Percentiles rank a stretch among this genome's conserved stretches.
Evolutionary conservation across 2,797 vertebrate species (phyloP).

Genomic region (Onychomys arenicola): DNA sequence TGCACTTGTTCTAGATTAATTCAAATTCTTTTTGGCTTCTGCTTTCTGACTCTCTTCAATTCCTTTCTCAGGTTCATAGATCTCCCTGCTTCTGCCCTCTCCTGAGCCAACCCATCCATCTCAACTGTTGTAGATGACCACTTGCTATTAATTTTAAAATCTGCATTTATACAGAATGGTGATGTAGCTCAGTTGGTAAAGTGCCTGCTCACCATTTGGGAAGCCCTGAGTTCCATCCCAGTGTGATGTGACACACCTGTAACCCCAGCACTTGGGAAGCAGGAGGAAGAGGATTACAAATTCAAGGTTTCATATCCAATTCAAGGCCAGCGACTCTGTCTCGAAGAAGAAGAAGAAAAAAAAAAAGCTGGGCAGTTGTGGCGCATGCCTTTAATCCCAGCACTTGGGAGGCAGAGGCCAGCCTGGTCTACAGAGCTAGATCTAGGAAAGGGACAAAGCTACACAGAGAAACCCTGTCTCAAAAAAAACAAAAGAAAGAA

Average conservation of each 20-base stretch:
- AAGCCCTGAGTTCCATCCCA: background rate
- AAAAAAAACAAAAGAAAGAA: background rate
- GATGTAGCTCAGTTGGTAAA: background rate
- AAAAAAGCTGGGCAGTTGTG: no score
- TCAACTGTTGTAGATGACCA: slow-evolving; percentile 39
- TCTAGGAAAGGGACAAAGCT: no score
- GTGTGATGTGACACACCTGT: background rate
- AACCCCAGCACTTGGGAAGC: background rate
- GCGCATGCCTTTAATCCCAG: no score
- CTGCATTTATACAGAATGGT: slow-evolving; percentile 6
- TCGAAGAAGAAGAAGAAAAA: background rate
- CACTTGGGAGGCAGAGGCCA: no score
- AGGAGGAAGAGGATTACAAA: background rate
- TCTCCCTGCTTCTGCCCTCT: slow-evolving; percentile 19
- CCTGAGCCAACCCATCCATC: slow-evolving; percentile 33
- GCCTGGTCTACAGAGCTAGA: no score
- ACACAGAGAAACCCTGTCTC: no score
- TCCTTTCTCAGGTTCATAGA: slow-evolving; percentile 30
- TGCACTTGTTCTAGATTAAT: slow-evolving; percentile 52
- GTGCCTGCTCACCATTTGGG: background rate
- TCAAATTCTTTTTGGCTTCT: slow-evolving; percentile 65
- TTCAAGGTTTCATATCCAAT: background rate
- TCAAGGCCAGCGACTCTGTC: background rate
- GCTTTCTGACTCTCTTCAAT: slow-evolving; percentile 35
- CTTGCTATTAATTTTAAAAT: slow-evolving; percentile 65